Evolutionary conservation across 2,888 invertebrate species (phyloP).

Genomic region (Disparrhopalites patrizii): DNA sequence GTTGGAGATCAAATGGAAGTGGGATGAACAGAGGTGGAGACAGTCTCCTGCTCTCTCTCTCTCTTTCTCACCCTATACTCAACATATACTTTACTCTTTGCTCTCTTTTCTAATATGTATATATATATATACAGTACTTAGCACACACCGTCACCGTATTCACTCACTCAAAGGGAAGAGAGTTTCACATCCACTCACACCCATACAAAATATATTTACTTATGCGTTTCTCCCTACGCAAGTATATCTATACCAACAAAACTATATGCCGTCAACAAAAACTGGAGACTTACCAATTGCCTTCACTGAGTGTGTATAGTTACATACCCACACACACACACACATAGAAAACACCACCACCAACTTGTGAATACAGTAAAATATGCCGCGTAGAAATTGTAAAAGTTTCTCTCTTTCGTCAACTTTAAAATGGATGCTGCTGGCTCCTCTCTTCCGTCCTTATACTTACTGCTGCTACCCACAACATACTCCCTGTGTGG

Average conservation of each 20-base stretch:
- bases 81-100: slow-evolving; percentile 5
- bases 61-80: neutral
- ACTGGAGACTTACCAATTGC: too few species aligned
- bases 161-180: neutral
- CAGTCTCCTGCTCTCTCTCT: slow-evolving; percentile 21
- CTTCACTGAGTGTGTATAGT: too few species aligned
- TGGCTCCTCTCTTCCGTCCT: slow-evolving; percentile 7
- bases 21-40: slow-evolving; percentile 30
- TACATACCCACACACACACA: slow-evolving; percentile 3
- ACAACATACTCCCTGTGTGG: too few species aligned
- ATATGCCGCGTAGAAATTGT: slow-evolving; percentile 21
- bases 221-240: too few species aligned
- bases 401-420: slow-evolving; percentile 23
- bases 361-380: too few species aligned
- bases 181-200: too few species aligned
- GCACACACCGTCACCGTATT: neutral
- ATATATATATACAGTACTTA: neutral
- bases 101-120: neutral
- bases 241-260: too few species aligned
- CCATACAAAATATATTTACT: too few species aligned
- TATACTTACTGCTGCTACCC: slow-evolving; percentile 4
- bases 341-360: too few species aligned
- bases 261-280: too few species aligned
- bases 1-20: slow-evolving; percentile 15
- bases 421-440: slow-evolving; percentile 7